Percentiles rank a stretch among this genome's conserved stretches.
Evolutionary conservation across 2,888 invertebrate genomes (phyloP).

Genomic region (Bombyx huttoni): DNA sequence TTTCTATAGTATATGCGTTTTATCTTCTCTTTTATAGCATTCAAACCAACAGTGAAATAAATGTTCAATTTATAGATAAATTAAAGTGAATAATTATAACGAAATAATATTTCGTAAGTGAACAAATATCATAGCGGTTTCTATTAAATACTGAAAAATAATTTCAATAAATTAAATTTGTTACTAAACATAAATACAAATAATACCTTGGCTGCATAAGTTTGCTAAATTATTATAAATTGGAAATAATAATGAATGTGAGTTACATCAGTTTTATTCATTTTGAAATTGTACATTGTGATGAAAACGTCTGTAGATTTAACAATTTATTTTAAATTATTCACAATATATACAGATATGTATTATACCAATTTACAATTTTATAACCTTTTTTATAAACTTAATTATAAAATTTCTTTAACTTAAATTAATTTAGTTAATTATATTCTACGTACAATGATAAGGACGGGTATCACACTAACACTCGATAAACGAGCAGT

Average conservation of each 20-base stretch:
- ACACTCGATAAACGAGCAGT: neutral
- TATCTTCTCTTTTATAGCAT: constrained; percentile 28
- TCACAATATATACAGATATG: neutral
- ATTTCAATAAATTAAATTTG: constrained; percentile 8
- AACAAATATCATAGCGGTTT: constrained; percentile 5
- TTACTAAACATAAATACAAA: neutral
- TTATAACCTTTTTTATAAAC: constrained; percentile 7
- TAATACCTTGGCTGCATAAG: neutral
- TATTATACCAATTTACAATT: constrained; percentile 6
- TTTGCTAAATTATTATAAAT: neutral
- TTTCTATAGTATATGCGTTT: constrained; percentile 32
- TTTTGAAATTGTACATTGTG: neutral
- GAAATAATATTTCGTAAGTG: constrained; percentile 7
- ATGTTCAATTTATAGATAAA: constrained; percentile 5
- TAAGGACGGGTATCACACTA: constrained; percentile 2
- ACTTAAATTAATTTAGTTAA: constrained; percentile 4
- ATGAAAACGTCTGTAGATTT: neutral
- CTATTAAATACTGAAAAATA: constrained; percentile 15
- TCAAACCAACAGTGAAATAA: neutral
- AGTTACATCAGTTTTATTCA: neutral
- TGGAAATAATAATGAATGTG: neutral
- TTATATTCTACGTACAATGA: constrained; percentile 1
- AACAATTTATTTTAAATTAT: neutral
- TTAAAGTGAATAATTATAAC: constrained; percentile 4
- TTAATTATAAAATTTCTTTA: constrained; percentile 1